Percentiles rank a stretch among this genome's conserved stretches.
Evolutionary conservation across 2,888 invertebrate species (phyloP).

Genomic region (Lithosia quadra): DNA sequence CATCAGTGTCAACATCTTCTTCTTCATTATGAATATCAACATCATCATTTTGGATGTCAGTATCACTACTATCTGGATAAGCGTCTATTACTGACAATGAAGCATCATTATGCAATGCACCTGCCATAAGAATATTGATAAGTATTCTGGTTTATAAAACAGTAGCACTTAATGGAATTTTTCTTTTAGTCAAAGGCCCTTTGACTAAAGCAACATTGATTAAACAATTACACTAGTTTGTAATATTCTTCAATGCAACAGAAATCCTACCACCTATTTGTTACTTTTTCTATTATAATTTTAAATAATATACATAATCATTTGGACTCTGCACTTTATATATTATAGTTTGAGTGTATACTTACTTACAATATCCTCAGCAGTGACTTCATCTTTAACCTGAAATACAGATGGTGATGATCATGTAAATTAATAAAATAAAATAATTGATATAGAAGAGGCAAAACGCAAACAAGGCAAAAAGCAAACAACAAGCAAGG

Average conservation of each 20-base stretch:
- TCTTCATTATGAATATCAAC: slow-evolving; percentile 37
- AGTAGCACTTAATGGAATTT: too few relatives aligned
- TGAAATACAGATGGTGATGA: slow-evolving; percentile 58
- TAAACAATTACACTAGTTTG: too few relatives aligned
- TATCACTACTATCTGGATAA: slow-evolving; percentile 43
- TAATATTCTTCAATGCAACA: too few relatives aligned
- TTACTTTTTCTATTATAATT: too few relatives aligned
- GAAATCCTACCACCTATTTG: too few relatives aligned
- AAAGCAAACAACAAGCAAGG: too few relatives aligned
- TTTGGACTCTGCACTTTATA: too few relatives aligned
- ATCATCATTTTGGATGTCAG: slow-evolving; percentile 38
- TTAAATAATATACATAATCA: too few relatives aligned
- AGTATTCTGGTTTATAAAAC: background rate
- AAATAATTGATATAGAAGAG: background rate
- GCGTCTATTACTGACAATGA: slow-evolving; percentile 59
- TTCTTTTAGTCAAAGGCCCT: too few relatives aligned
- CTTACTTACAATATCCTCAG: slow-evolving; percentile 78
- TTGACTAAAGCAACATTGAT: background rate
- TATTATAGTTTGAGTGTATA: too few relatives aligned
- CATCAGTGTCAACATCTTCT: slow-evolving; percentile 57
- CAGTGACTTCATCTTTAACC: slow-evolving; percentile 78
- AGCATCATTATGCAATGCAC: slow-evolving; percentile 64
- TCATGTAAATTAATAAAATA: too few relatives aligned
- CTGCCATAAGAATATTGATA: slow-evolving; percentile 45
- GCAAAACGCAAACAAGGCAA: background rate